Evolutionary conservation across 2,113 vertebrate species (phyloP).

Genomic region (Lipophrys pholis): DNA sequence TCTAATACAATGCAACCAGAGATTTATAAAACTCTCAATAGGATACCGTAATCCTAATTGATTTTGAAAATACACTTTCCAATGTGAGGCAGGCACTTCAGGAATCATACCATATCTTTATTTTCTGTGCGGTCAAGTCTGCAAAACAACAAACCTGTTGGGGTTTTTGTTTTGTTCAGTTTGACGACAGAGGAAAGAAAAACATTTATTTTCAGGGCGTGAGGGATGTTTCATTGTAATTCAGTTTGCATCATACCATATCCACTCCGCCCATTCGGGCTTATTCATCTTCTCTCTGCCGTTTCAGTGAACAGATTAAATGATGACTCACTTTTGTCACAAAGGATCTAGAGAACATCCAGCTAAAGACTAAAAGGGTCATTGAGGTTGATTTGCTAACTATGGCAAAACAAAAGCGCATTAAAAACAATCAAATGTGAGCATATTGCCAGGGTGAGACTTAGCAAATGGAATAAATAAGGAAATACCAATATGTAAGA

Average conservation of each 20-base stretch:
- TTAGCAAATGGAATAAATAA: no score
- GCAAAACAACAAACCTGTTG: background rate
- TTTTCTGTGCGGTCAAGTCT: background rate
- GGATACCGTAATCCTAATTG: no score
- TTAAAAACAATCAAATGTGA: no score
- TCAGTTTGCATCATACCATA: conserved; percentile 16
- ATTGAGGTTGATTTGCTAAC: background rate
- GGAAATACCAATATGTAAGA: no score
- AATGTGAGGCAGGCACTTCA: background rate
- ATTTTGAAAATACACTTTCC: no score
- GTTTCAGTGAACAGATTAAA: conserved; percentile 16
- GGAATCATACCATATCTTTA: background rate
- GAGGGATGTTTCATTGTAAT: background rate
- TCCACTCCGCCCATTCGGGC: conserved; percentile 6
- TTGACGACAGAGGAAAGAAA: background rate
- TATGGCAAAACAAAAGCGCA: no score
- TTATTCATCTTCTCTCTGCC: background rate
- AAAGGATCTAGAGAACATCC: background rate
- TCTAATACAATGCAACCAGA: no score
- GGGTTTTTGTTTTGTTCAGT: background rate
- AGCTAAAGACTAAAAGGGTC: background rate
- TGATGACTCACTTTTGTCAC: background rate
- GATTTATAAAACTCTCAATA: no score
- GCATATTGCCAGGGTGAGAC: no score
- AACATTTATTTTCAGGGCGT: background rate